A percentile compares a stretch with the other conserved stretches of the same genome.
These are phyloP conservation scores for Zophobas morio DNA, from an alignment of 1,140 invertebrate species.

Conservation along the genomic window DNA sequence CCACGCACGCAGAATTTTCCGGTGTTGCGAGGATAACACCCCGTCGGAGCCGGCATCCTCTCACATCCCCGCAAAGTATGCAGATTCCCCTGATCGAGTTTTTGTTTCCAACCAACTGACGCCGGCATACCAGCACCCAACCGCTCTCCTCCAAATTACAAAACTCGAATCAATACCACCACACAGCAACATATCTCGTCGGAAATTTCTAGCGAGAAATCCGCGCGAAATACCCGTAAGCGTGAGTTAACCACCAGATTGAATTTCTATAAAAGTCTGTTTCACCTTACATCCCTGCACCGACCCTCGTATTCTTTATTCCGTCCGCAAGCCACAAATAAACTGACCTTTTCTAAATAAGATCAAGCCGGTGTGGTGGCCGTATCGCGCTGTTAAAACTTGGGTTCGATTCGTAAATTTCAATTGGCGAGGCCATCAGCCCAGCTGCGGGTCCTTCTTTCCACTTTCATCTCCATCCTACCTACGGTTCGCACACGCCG, in stretches of 20 bases:
- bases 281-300: conserved; percentile 23
- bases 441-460: conserved; percentile 25
- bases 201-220: too few relatives aligned
- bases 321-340: conserved; percentile 51
- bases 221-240: too few relatives aligned
- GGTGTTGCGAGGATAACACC: too few relatives aligned
- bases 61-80: too few relatives aligned
- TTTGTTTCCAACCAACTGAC: too few relatives aligned
- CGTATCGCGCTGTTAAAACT: conserved; percentile 49
- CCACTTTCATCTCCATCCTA: conserved; percentile 25
- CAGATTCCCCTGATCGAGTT: too few relatives aligned
- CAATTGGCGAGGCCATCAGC: conserved; percentile 47
- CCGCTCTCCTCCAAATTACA: too few relatives aligned
- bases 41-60: too few relatives aligned
- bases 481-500: neutral
- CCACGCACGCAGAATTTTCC: too few relatives aligned
- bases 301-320: conserved; percentile 47
- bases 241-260: neutral
- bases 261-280: conserved; percentile 28
- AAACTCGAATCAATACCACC: too few relatives aligned
- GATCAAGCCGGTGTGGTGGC: conserved; percentile 48
- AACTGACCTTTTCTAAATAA: conserved; percentile 55
- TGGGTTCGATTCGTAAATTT: conserved; percentile 52
- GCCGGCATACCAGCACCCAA: too few relatives aligned
- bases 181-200: too few relatives aligned